Conservation (phyloP, 2,888 invertebrate species). For the Gastrophysa polygoni region DNA sequence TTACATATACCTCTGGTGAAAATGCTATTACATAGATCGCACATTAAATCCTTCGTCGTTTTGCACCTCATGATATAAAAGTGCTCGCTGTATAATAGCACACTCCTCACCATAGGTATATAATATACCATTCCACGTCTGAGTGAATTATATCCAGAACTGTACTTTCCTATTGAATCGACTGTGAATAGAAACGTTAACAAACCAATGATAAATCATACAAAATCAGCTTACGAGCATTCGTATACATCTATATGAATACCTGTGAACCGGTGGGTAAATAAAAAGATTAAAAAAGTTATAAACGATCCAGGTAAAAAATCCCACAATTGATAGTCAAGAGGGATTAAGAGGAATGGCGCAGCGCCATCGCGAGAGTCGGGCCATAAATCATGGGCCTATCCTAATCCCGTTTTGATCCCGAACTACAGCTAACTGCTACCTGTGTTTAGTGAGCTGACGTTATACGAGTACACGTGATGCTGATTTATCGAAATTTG, state of each 20-base stretch:
- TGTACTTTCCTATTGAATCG: too few relatives aligned
- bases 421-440: slow-evolving; percentile 50
- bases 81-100: too few relatives aligned
- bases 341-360: slow-evolving; percentile 55
- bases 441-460: slow-evolving; percentile 50
- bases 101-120: too few relatives aligned
- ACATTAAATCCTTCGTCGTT: too few relatives aligned
- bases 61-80: too few relatives aligned
- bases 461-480: slow-evolving; percentile 22
- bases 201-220: slow-evolving; percentile 45
- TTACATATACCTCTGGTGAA: too few relatives aligned
- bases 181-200: slow-evolving; percentile 31
- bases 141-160: too few relatives aligned
- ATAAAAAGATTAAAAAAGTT: slow-evolving; percentile 53
- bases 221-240: slow-evolving; percentile 45
- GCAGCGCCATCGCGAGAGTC: slow-evolving; percentile 39
- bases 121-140: too few relatives aligned
- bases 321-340: slow-evolving; percentile 60
- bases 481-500: slow-evolving; percentile 13
- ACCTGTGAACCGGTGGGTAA: slow-evolving; percentile 52
- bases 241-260: slow-evolving; percentile 42
- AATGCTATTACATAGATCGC: too few relatives aligned
- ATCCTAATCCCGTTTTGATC: slow-evolving; percentile 56
- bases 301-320: slow-evolving; percentile 56
- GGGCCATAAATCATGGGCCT: slow-evolving; percentile 56